Base-by-base conservation (phyloP, 1,140 invertebrate species). In the Drosophila trapezifrons region DNA sequence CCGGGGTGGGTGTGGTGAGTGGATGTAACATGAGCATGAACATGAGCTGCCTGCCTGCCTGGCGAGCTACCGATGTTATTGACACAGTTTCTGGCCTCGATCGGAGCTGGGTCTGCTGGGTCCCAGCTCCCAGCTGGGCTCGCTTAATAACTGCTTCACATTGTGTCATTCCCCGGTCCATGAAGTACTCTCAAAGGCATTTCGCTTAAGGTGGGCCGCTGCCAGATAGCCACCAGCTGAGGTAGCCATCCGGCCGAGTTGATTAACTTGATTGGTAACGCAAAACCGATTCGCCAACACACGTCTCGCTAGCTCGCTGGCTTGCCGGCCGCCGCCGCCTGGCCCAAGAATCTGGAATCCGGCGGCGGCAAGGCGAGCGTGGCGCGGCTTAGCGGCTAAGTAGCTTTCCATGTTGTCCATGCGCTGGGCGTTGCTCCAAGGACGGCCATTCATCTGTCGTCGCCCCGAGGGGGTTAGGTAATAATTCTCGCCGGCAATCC, bases 191-290 rank as follows among this genome's bases (percentile, higher is more conserved):
- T 82, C 65, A 76, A 81, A 86, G 83, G 76, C 76, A 83, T 79
- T 70, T 87, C 42, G 52, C 79, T 59, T 22, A 47, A 80, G 77
- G 84, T 89, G 84, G 84, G 84, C 84, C 77, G 76, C 71, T 43
- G 55, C 35, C 56, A 47, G 67, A 45, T 40, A 57, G 72, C 74
- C 73, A 75, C 40, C 38, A 43, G 75, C 57, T 59, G 54, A 76
- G 78, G 29, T 70, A 84, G 71, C 76, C 80, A 87, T 78, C 79
- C 82, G 83, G 82, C 79, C 82, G 76, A 89, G 84, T 89, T 89
- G 84, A 89, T 84, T 89, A 89, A 89, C 84, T 89, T 89, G 84
- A 89, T 89, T 89, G 84, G 84, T 89, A 89, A 89, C 84, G 84
- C 83, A 89, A 87, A 83, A 78, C 76, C 74, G 71, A 89, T 78